Base-by-base conservation (phyloP, 2,888 invertebrate genomes). In the Nebria salina region DNA sequence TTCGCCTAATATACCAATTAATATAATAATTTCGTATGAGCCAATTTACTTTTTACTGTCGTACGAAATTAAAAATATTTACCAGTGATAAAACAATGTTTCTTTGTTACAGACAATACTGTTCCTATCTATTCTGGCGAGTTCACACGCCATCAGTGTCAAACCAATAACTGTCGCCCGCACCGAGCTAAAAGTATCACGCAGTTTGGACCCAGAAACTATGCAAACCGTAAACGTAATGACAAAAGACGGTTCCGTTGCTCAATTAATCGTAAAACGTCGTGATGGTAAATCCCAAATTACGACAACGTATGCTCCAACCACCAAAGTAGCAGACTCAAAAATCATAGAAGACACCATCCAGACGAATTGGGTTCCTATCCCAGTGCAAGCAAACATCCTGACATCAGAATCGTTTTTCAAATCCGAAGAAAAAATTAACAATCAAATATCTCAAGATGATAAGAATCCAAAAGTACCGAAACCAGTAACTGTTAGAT, bases 181-280 rank as follows among this genome's bases (percentile, higher is more conserved):
- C 82, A 95, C 95, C 0, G 94, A 95, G 87, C 89, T 95, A 70
- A 94, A 95, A 87, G 95, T 95, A 25, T 93, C 95, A 1, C 91
- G 95, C 83, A 95, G 94, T 86, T 90, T 96, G 15, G 92, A 94
- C 87, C 95, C 95, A 0, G 93, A 93, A 34, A 92, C 94, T 83
- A 95, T 94, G 73, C 94, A 95, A 86, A 94, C 95, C 64, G 89
- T 96, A 68, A 94, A 93, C 85, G 95, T 96, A 0, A 92, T 93
- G 85, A 95, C 95, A 0, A 93, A 93, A 86, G 92, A 93, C 26
- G 96, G 96, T 1, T 93, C 93, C 82, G 89, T 95, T 34, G 95
- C 96, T 0, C 95, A 95, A 84, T 89, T 96, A 11, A 94, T 95
- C 70, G 94, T 95, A 5, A 95, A 95, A 87, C 92, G 93, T 85